phyloP scores from a whole-genome alignment of 2,888 invertebrate genomes.

The Parthenolecanium corni region DNA sequence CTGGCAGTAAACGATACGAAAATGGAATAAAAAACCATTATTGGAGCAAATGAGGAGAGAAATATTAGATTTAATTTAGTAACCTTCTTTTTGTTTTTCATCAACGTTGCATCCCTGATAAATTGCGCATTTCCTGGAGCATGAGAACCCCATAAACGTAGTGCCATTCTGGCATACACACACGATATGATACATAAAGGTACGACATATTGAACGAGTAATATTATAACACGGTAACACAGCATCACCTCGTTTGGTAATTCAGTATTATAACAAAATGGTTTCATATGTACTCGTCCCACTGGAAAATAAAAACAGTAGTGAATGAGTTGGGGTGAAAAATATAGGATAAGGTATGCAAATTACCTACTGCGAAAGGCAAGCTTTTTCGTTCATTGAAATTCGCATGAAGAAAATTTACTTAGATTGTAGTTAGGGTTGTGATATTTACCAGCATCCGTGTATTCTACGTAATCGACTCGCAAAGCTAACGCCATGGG shows the following conservation, averaged over 20 bases:
- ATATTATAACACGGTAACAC: constrained; percentile 47
- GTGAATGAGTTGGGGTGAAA: not conserved
- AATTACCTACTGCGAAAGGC: too few relatives aligned
- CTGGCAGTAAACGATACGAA: too few relatives aligned
- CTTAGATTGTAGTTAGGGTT: too few relatives aligned
- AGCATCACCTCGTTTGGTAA: constrained; percentile 47
- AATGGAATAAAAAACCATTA: too few relatives aligned
- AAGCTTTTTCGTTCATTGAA: too few relatives aligned
- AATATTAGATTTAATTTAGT: constrained; percentile 31
- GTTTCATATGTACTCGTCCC: constrained; percentile 43
- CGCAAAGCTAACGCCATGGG: constrained; percentile 57
- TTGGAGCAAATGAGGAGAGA: not conserved
- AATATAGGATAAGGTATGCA: not conserved
- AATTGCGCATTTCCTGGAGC: constrained; percentile 71
- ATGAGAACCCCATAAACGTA: constrained; percentile 64
- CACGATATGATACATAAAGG: constrained; percentile 70
- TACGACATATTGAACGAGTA: constrained; percentile 58
- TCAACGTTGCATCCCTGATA: constrained; percentile 61
- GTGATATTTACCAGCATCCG: constrained; percentile 32
- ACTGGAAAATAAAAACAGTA: constrained; percentile 34
- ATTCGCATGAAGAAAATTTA: too few relatives aligned
- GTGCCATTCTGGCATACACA: constrained; percentile 69
- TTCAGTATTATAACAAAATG: constrained; percentile 48
- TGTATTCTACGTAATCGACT: constrained; percentile 42
- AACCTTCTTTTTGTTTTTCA: constrained; percentile 74